Base-by-base conservation (phyloP, 2,888 invertebrate species). In the Agonum fuliginosum region DNA sequence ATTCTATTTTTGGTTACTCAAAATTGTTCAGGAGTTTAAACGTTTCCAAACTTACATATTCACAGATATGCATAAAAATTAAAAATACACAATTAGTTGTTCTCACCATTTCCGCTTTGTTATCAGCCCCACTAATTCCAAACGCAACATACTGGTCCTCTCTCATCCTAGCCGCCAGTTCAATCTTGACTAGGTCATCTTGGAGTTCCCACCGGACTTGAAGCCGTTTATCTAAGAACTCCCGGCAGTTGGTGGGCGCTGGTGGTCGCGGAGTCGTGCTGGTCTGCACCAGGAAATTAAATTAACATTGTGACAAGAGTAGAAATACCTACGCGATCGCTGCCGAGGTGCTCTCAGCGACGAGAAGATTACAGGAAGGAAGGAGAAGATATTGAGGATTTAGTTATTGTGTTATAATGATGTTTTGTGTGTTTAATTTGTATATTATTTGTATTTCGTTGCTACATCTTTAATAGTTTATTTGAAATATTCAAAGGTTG, bases 91-190 rank as follows among this genome's bases (percentile, higher is more conserved):
- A n/a, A n/a, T 30, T 8, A n/a, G 14, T 27, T 14, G 5, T 24
- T 58, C 41, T 82, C 83, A 87, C 86, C 96, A 96, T 96, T 85
- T 93, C 92, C 0, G 94, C 88, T 30, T 89, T 88, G 10, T 93
- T 93, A 83, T 93, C 92, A 41, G 91, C 91, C 0, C 96, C 96
- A 0, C 95, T 95, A 41, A 95, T 87, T 0, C 97, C 96, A 81
- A 97, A 96, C 0, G 96, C 93, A 88, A 97, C 93, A 86, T 96
- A 97, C 84, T 97, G 94, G 83, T 95, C 94, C 82, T 94, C 94
- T 22, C 90, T 89, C 30, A 96, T 94, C 30, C 93, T 90, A 0
- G 94, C 96, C 1, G 94, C 92, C 48, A 97, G 85, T 30, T 94
- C 93, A 71, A 97, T 92, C 84, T 94, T 92, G 1, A 97, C 90